Evolutionary conservation across 2,797 vertebrate species (phyloP), one percentile per base, ranked within the genome.

Genomic region (Lepus oiostolus): DNA sequence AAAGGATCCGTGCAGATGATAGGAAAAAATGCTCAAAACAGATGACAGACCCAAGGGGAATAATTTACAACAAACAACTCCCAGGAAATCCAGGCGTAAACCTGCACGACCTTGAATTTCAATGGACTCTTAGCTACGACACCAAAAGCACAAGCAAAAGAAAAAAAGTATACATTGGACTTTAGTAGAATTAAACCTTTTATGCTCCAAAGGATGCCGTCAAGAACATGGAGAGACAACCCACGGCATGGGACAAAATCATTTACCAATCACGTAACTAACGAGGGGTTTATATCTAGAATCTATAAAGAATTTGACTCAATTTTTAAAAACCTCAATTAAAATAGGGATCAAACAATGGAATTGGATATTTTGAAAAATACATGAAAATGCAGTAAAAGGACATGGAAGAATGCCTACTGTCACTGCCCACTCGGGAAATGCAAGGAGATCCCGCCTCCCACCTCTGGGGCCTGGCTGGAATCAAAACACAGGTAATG

Each of bases 151-250:
- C 28, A 9, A 67, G 3, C 28, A 89, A 86, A 19, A 91, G 88
- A 54, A 50, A 22, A 88, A 87, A 88, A 85, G 60, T 5, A 35
- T 85, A 86, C 74, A 83, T 24, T 83, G 6, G 58, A 54, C 24
- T 83, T 93, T 7, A 70, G 82, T 81, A 76, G 91, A 88, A 77
- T 71, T 32, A 89, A 76, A 80, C 22, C 10, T 28, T 63, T 32
- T 70, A 22, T 70, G 62, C 13, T 75, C 83, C 65, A 47, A 93
- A 94, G 62, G 52, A 83, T 2, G 71, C 10, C 50, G 65, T 58
- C 32, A 86, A 94, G 54, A 83, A 82, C 60, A n/a, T 38, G 30
- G 88, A 96, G 79, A 42, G 32, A 42, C 22, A 91, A 28, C 2
- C 6, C 12, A 77, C 1, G 70, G 22, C 70, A 94, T 17, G 19